phyloP scores from a whole-genome alignment of 2,888 invertebrate species.

The Morpho achilles region DNA sequence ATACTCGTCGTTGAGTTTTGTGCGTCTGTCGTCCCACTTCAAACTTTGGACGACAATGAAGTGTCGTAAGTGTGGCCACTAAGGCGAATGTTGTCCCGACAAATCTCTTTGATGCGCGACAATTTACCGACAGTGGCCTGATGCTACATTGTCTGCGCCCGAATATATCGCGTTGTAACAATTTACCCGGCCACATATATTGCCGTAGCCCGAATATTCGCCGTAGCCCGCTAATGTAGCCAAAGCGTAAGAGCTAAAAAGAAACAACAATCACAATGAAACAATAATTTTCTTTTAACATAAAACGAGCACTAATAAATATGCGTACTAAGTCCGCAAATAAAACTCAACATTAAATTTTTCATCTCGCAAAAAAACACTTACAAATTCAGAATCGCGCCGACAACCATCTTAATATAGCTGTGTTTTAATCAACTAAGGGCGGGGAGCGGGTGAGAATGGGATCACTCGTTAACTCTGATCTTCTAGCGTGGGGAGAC shows the following conservation, averaged over 20 bases:
- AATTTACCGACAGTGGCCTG: too few species aligned
- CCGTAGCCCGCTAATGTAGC: too few species aligned
- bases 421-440: constrained; percentile 31
- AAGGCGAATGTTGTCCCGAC: too few species aligned
- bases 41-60: too few species aligned
- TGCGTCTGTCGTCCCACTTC: too few species aligned
- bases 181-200: too few species aligned
- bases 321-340: constrained; percentile 25
- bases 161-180: too few species aligned
- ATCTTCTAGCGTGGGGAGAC: constrained; percentile 21
- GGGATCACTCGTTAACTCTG: constrained; percentile 25
- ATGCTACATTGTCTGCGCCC: too few species aligned
- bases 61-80: too few species aligned
- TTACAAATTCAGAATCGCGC: constrained; percentile 24
- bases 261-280: constrained; percentile 4
- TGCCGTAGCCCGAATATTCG: too few species aligned
- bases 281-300: constrained; percentile 3
- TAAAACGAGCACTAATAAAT: constrained; percentile 21
- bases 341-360: constrained; percentile 28
- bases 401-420: constrained; percentile 30
- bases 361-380: constrained; percentile 26
- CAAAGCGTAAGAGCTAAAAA: neutral
- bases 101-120: too few species aligned
- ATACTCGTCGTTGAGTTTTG: too few species aligned
- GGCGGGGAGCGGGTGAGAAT: constrained; percentile 16